These are phyloP conservation scores for Crypturellus tataupa DNA, from an alignment of 2,797 vertebrate species.

Conservation along the genomic window DNA sequence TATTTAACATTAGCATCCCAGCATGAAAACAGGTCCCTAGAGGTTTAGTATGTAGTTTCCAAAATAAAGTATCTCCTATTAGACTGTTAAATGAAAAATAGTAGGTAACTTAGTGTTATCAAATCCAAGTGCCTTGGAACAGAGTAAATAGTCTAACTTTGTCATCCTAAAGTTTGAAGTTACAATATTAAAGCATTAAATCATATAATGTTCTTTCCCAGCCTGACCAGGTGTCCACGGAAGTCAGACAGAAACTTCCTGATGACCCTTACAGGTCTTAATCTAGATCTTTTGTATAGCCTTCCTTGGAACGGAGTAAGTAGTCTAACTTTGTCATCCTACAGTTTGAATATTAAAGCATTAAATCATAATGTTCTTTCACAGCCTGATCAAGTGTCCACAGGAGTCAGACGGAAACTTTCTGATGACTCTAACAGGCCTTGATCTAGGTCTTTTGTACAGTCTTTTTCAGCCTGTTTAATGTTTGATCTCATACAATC, in stretches of 20 bases:
- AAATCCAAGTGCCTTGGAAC: neutral
- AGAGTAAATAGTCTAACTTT: neutral
- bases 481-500: constrained; percentile 2
- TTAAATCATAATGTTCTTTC: constrained; percentile 2
- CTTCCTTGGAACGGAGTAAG: neutral
- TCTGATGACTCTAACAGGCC: neutral
- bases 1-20: constrained; percentile 16
- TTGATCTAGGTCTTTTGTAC: constrained; percentile 1
- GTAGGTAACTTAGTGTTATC: neutral
- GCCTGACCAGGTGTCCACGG: neutral
- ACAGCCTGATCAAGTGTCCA: neutral
- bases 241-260: constrained; percentile 30
- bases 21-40: neutral
- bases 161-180: neutral
- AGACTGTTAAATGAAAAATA: neutral
- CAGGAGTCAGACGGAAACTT: constrained; percentile 21
- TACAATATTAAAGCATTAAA: neutral
- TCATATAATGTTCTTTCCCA: neutral
- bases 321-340: neutral
- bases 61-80: neutral
- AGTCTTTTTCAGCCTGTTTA: neutral
- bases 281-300: neutral
- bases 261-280: neutral
- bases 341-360: neutral
- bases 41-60: neutral